Evolutionary conservation across 2,888 invertebrate species (phyloP).

Genomic region (Chalcosyrphus nemorum): DNA sequence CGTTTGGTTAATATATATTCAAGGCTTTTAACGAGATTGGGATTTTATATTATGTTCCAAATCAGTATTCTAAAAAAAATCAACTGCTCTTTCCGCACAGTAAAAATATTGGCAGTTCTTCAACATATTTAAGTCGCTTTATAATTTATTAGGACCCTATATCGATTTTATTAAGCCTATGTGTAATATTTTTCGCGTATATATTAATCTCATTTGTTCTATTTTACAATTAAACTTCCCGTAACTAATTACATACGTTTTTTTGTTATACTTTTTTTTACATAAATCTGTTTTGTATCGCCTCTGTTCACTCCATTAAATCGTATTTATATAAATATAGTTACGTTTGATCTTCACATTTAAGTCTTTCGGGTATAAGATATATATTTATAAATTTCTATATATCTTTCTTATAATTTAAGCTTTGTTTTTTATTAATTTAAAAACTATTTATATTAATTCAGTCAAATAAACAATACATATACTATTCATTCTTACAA

Average conservation of each 20-base stretch:
- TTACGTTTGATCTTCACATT: slow-evolving; percentile 33
- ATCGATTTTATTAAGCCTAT: too few relatives aligned
- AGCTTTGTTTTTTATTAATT: not conserved
- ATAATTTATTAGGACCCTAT: too few relatives aligned
- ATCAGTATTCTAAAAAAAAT: not conserved
- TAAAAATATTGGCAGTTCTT: not conserved
- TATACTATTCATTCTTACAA: slow-evolving; percentile 31
- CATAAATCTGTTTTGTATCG: not conserved
- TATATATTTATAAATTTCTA: slow-evolving; percentile 32
- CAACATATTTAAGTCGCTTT: too few relatives aligned
- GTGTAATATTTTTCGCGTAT: too few relatives aligned
- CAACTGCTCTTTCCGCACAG: not conserved
- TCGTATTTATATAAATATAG: slow-evolving; percentile 25
- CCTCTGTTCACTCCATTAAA: slow-evolving; percentile 1
- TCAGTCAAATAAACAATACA: slow-evolving; percentile 63
- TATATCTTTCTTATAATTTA: slow-evolving; percentile 2
- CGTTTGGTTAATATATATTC: too few relatives aligned
- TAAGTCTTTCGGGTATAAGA: slow-evolving; percentile 64
- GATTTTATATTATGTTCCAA: too few relatives aligned
- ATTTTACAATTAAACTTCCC: not conserved
- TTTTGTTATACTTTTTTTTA: not conserved
- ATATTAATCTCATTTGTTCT: not conserved
- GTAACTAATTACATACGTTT: not conserved
- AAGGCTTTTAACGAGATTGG: too few relatives aligned
- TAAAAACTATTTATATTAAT: slow-evolving; percentile 35